A percentile compares a stretch with the other conserved stretches of the same genome.
phyloP scores from a whole-genome alignment of 1,140 invertebrate genomes.

The Drosophila azteca region DNA sequence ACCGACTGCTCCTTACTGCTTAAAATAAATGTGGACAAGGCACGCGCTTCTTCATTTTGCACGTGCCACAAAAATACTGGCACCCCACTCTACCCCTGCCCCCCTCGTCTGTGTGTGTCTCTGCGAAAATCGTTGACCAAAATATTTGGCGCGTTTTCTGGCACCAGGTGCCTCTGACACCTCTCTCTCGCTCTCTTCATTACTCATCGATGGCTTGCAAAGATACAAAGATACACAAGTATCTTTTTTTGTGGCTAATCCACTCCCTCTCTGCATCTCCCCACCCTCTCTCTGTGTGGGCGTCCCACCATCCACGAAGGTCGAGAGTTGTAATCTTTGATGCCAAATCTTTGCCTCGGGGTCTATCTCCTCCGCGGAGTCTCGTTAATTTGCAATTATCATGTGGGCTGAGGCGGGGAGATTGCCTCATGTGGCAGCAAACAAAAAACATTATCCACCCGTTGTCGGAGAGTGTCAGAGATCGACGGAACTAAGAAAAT shows the following conservation, averaged over 20 bases:
- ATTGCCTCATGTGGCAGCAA: conserved; percentile 21
- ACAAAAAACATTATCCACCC: conserved; percentile 27
- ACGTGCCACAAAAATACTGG: conserved; percentile 44
- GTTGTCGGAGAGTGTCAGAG: conserved; percentile 1
- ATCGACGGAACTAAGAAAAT: conserved; percentile 33
- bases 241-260: conserved; percentile 41
- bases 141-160: conserved; percentile 48
- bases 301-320: conserved; percentile 29
- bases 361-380: conserved; percentile 38
- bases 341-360: conserved; percentile 54
- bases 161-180: conserved; percentile 28
- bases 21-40: conserved; percentile 57
- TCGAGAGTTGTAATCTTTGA: conserved; percentile 53
- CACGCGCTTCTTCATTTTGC: conserved; percentile 54
- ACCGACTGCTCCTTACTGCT: not conserved
- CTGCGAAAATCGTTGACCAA: conserved; percentile 50
- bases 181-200: not conserved
- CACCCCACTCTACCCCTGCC: conserved; percentile 4
- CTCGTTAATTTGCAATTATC: conserved; percentile 63
- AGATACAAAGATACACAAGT: conserved; percentile 29
- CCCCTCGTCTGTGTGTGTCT: not conserved
- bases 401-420: conserved; percentile 38
- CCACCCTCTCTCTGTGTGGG: conserved; percentile 26
- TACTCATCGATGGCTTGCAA: no score
- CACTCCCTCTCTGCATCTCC: not conserved